A percentile compares a stretch with the other conserved stretches of the same genome.
Evolutionary conservation across 2,888 invertebrate species (phyloP).

Genomic region (Hyles lineata): DNA sequence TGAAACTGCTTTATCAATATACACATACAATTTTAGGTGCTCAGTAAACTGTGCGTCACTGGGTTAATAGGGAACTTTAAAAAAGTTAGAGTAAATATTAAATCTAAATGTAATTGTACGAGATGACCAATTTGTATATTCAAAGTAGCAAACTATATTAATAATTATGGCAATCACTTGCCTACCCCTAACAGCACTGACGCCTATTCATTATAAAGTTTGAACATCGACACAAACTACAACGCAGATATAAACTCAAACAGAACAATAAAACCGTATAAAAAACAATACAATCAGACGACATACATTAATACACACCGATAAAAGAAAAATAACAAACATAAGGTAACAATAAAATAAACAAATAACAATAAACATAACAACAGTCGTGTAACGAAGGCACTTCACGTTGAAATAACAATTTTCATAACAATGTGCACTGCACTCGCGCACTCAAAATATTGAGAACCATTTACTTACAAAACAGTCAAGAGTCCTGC

Average conservation of each 20-base stretch:
- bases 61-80: no score
- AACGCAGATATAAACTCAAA: neutral
- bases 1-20: neutral
- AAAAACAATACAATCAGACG: neutral
- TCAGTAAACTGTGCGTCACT: no score
- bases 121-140: no score
- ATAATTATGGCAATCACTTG: no score
- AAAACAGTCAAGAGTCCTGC: conserved; percentile 45
- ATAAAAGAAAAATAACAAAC: conserved; percentile 14
- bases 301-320: neutral
- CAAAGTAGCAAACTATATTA: no score
- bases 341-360: conserved; percentile 20
- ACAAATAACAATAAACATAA: conserved; percentile 23
- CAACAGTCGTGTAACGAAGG: conserved; percentile 17
- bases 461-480: conserved; percentile 42
- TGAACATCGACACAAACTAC: neutral
- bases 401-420: conserved; percentile 23
- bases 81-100: no score
- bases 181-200: neutral
- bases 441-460: conserved; percentile 26
- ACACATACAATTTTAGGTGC: neutral
- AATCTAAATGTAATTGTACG: no score
- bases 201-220: neutral
- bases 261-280: neutral
- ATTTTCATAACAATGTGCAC: conserved; percentile 26